phyloP scores from a whole-genome alignment of 2,113 vertebrate genomes.

The Potamarius usumacintae region DNA sequence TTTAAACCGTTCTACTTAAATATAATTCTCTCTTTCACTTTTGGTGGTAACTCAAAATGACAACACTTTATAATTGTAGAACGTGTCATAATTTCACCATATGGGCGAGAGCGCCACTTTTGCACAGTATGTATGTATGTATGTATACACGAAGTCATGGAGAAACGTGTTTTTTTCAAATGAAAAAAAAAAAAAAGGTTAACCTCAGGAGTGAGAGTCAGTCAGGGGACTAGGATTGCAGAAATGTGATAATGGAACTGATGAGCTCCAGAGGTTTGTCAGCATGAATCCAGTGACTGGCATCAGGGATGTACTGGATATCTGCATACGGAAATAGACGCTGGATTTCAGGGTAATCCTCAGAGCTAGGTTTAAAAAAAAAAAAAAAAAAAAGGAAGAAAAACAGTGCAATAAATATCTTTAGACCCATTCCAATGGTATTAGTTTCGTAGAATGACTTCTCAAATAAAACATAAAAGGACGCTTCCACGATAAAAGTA shows the following conservation, averaged over 20 bases:
- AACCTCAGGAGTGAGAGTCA: background rate
- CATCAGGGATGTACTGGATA: slow-evolving; percentile 82
- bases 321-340: slow-evolving; percentile 82
- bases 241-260: slow-evolving; percentile 80
- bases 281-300: slow-evolving; percentile 89
- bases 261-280: slow-evolving; percentile 88
- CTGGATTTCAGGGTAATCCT: slow-evolving; percentile 84
- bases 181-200: background rate
- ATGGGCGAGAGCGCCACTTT: background rate
- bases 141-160: slow-evolving; percentile 18
- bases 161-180: background rate
- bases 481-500: background rate
- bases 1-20: background rate
- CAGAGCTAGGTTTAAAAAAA: slow-evolving; percentile 68
- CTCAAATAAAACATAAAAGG: background rate
- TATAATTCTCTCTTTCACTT: background rate
- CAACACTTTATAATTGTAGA: background rate
- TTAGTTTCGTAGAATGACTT: background rate
- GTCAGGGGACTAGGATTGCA: slow-evolving; percentile 69
- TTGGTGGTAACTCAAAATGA: background rate
- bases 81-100: background rate
- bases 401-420: background rate
- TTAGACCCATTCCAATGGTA: background rate
- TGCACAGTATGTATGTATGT: slow-evolving; percentile 12
- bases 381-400: background rate